Evolutionary conservation across 2,888 invertebrate genomes (phyloP), one percentile per base, ranked within the genome.

Genomic region (Emmelina monodactyla): DNA sequence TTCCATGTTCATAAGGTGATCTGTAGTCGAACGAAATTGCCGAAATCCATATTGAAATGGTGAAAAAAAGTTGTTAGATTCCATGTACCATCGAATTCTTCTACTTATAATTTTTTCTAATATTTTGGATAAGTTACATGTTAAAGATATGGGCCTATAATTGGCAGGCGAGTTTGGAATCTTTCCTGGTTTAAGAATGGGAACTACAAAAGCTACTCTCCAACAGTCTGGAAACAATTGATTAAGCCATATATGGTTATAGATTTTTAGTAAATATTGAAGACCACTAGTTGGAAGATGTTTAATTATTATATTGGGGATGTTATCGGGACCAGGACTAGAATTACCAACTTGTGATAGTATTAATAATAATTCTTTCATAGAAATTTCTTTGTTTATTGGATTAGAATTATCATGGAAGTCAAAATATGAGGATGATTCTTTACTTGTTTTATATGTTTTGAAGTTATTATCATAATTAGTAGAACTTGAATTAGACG

Each of bases 131-230:
- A n/a, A n/a, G n/a, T n/a, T n/a, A n/a, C n/a, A n/a, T n/a, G n/a
- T n/a, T n/a, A n/a, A n/a, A n/a, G n/a, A n/a, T n/a, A n/a, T n/a
- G n/a, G n/a, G n/a, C n/a, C n/a, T n/a, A n/a, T n/a, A n/a, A n/a
- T n/a, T n/a, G n/a, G n/a, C n/a, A n/a, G n/a, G n/a, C n/a, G n/a
- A n/a, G n/a, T n/a, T n/a, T n/a, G n/a, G n/a, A n/a, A n/a, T n/a
- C n/a, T 40, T 43, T 9, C 39, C 39, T 16, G 41, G 42, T 38
- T 43, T 45, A 32, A 37, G 28, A 22, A 45, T 42, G 15, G 45
- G 45, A 3, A 43, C 16, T 2, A 45, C 40, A 14, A 41, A 6
- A 11, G 45, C 43, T 31, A 41, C 35, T 30, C 16, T 34, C 43
- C 42, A 45, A 2, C 14, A 16, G 22, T 37, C 37, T 9, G 45